Evolutionary conservation across 2,888 invertebrate species (phyloP), one percentile per base, ranked within the genome.

Genomic region (Cephus nigrinus): DNA sequence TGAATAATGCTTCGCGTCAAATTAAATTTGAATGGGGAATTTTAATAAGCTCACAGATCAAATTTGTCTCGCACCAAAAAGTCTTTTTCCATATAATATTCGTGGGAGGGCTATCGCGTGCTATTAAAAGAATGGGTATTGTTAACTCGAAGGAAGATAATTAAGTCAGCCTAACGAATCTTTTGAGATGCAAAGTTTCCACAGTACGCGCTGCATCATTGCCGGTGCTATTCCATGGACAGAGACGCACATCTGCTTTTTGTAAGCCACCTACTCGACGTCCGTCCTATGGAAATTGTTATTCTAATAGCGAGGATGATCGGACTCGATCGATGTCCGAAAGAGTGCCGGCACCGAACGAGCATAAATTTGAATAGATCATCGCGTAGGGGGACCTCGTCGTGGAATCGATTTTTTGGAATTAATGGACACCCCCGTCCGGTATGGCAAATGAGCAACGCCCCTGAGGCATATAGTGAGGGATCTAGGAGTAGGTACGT

Each of bases 311-410:
- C 79, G 73, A 74, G 40, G 55, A 68, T 78, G 76, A 75, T 80
- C 74, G 69, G 77, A 36, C 68, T n/a, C 71, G 71, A 78, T 75
- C 75, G 72, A 75, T 30, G 68, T 68, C 35, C 68, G 36, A 31
- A 72, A 75, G 75, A 72, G 72, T 69, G 55, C 78, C 73, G 79
- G 75, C 73, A 69, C 55, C 76, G 71, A 55, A 55, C 55, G 75
- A 73, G 87, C 84, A 89, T 89, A 89, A 88, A 90, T 90, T 88
- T 88, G 84, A 90, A 90, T 88, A 85, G 84, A 86, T 87, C 80
- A 84, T 83, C 72, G 74, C 82, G 81, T 40, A 31, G 23, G 31
- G 36, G 9, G 31, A 72, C 69, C 40, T 35, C 72, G 72, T 36
- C 76, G 74, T 76, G 79, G 81, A 85, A 88, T 88, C 87, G 86